A percentile compares a stretch with the other conserved stretches of the same genome.
phyloP scores from a whole-genome alignment of 1,140 invertebrate genomes.

The Drosophila tropicalis region DNA sequence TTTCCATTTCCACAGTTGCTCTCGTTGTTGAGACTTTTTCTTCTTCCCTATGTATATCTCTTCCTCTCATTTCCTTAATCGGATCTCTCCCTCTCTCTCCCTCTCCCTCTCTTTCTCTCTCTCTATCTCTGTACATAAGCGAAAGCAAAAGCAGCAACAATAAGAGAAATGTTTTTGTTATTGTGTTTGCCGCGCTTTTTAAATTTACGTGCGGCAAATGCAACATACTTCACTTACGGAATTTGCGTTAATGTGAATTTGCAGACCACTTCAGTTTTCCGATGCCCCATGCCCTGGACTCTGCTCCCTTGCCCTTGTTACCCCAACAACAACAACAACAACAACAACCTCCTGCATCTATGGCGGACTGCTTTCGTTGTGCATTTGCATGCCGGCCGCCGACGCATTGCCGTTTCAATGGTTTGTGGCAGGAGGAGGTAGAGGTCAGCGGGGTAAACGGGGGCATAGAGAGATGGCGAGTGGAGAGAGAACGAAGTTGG shows the following conservation, averaged over 20 bases:
- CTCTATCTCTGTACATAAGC: constrained; percentile 58
- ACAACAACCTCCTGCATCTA: constrained; percentile 9
- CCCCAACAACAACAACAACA: background rate
- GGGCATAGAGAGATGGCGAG: background rate
- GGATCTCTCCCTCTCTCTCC: constrained; percentile 24
- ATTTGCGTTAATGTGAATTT: constrained; percentile 81
- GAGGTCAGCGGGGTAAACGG: constrained; percentile 6
- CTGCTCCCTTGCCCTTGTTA: background rate
- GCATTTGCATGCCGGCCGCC: constrained; percentile 69
- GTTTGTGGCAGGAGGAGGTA: background rate
- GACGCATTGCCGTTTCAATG: constrained; percentile 48
- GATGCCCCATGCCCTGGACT: constrained; percentile 2
- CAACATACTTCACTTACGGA: constrained; percentile 82
- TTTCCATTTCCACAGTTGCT: constrained; percentile 35
- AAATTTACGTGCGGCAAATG: constrained; percentile 81
- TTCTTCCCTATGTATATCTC: constrained; percentile 34
- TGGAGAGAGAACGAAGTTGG: constrained; percentile 8
- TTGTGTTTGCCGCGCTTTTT: constrained; percentile 73
- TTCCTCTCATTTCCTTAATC: constrained; percentile 28
- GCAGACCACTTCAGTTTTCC: constrained; percentile 73
- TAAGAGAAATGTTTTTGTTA: constrained; percentile 63
- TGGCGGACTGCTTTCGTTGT: constrained; percentile 59
- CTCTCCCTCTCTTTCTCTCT: constrained; percentile 32
- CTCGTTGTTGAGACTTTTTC: constrained; percentile 37
- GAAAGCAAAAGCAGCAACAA: constrained; percentile 29